A percentile compares a stretch with the other conserved stretches of the same genome.
These are phyloP conservation scores for Thymelicus sylvestris DNA, from an alignment of 2,888 invertebrate genomes.

Conservation along the genomic window DNA sequence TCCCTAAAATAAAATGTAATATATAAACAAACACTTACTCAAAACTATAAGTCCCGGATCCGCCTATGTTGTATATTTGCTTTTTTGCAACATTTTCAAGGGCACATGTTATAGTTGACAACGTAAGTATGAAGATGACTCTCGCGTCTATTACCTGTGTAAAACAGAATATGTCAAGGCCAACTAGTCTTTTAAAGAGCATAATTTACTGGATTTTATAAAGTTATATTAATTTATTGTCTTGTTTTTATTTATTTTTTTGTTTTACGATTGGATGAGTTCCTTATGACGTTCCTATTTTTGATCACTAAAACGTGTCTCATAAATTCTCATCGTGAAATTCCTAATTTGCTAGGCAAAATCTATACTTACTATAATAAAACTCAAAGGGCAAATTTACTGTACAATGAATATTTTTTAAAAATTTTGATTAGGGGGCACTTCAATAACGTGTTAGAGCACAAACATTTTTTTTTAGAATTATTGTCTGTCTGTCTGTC, in stretches of 20 bases:
- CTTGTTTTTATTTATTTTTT: slow-evolving; percentile 8
- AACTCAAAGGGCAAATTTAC: too few species aligned
- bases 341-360: too few species aligned
- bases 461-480: too few species aligned
- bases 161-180: slow-evolving; percentile 70
- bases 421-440: too few species aligned
- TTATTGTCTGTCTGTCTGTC: too few species aligned
- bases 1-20: neutral
- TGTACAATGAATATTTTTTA: too few species aligned
- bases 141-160: slow-evolving; percentile 62
- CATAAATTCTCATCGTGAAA: neutral
- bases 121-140: slow-evolving; percentile 49
- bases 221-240: slow-evolving; percentile 38
- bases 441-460: too few species aligned
- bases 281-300: neutral
- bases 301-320: too few species aligned
- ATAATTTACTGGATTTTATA: slow-evolving; percentile 42
- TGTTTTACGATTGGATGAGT: slow-evolving; percentile 41
- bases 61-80: slow-evolving; percentile 70
- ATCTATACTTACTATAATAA: too few species aligned
- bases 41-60: slow-evolving; percentile 73
- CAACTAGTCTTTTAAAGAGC: slow-evolving; percentile 48
- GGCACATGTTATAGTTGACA: slow-evolving; percentile 52
- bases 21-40: slow-evolving; percentile 66
- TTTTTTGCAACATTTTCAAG: slow-evolving; percentile 64